Conservation (phyloP, 2,797 vertebrate species). For the Coregonus suidteri region DNA sequence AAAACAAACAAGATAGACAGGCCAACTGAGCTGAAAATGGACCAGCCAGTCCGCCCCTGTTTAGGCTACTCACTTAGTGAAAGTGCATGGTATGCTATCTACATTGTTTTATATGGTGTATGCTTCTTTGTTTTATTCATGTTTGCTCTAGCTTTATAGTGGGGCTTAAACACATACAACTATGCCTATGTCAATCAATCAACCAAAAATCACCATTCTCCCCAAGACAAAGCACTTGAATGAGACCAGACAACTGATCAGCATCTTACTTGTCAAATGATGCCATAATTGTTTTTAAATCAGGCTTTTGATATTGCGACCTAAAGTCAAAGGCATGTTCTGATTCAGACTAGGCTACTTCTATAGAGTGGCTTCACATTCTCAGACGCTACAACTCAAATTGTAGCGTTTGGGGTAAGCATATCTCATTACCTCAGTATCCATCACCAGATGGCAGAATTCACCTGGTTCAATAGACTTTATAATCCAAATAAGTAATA, state of each 20-base stretch:
- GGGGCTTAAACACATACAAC: neutral
- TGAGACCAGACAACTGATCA: conserved; percentile 40
- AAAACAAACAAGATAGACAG: no score
- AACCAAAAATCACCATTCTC: neutral
- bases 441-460: neutral
- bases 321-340: neutral
- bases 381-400: neutral
- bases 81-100: no score
- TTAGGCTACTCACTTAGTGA: no score
- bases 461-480: conserved; percentile 5
- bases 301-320: no score
- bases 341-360: neutral
- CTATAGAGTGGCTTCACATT: neutral
- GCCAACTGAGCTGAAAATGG: no score
- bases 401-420: neutral
- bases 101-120: no score
- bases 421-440: neutral
- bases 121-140: no score
- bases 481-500: neutral
- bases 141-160: no score
- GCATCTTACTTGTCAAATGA: neutral
- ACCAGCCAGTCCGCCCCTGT: no score
- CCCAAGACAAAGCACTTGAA: conserved; percentile 16
- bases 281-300: no score
- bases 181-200: neutral